These are phyloP conservation scores for Oryctes rhinoceros DNA, from an alignment of 1,140 invertebrate species.

Conservation along the genomic window DNA sequence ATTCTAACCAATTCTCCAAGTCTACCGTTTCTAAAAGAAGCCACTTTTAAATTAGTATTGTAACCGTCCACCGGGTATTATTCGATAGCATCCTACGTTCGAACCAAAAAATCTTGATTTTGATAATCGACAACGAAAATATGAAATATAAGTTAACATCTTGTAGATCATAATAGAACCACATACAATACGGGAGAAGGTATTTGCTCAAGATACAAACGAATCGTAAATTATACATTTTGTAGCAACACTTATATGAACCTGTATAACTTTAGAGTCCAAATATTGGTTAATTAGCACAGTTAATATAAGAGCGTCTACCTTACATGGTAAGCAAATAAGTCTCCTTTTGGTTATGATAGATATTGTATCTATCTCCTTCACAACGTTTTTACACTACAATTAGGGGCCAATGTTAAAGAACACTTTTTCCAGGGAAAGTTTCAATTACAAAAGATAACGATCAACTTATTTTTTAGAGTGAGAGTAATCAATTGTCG, in stretches of 20 bases:
- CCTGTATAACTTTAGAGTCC: background rate
- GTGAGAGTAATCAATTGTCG: no score
- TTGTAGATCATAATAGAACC: background rate
- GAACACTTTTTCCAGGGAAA: no score
- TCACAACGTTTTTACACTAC: no score
- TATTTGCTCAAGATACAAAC: background rate
- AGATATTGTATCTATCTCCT: no score
- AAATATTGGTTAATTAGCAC: slow-evolving; percentile 24
- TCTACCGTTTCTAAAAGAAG: background rate
- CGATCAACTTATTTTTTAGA: no score
- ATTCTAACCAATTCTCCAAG: background rate
- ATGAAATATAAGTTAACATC: background rate
- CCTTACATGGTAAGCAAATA: no score
- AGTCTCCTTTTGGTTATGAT: no score
- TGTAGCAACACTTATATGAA: background rate
- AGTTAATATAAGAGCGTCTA: background rate
- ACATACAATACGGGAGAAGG: background rate
- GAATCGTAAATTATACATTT: background rate
- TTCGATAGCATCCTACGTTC: no score
- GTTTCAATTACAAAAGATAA: no score
- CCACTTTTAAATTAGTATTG: background rate
- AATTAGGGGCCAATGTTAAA: no score
- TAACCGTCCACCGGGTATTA: background rate
- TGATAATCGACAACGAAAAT: background rate
- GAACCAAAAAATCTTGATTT: no score